Evolutionary conservation across 2,797 vertebrate species (phyloP).

Genomic region (Chrysocyon brachyurus): DNA sequence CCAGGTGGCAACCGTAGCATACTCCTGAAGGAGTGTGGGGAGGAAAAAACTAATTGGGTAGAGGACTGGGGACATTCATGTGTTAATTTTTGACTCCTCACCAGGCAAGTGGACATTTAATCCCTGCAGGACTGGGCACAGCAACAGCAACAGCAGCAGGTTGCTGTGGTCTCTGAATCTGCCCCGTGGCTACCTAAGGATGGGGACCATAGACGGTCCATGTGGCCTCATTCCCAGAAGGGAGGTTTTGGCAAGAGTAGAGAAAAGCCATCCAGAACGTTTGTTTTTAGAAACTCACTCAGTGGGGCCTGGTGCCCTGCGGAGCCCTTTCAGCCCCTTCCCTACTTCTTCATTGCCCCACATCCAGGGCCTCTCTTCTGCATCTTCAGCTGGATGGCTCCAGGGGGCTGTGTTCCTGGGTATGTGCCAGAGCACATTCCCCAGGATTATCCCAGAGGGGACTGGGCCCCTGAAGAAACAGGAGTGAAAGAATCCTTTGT

Average conservation of each 20-base stretch:
- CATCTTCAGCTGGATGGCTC: background rate
- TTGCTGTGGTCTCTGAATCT: slow-evolving; percentile 12
- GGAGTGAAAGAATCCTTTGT: background rate
- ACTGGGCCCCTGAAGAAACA: background rate
- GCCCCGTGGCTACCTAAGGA: background rate
- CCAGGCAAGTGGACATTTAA: background rate
- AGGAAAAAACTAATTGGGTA: background rate
- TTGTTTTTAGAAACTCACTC: slow-evolving; percentile 44
- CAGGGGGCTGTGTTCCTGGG: background rate
- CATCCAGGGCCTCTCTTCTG: background rate
- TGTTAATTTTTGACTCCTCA: background rate
- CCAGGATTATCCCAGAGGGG: background rate
- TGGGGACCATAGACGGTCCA: background rate
- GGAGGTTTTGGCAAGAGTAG: slow-evolving; percentile 39
- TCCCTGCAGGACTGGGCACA: background rate
- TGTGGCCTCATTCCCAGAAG: slow-evolving; percentile 36
- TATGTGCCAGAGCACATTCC: background rate
- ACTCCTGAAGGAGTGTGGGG: background rate
- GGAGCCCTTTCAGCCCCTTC: background rate
- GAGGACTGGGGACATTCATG: background rate
- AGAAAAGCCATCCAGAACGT: background rate
- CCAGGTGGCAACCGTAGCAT: background rate
- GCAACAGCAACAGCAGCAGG: background rate
- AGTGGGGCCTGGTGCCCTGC: background rate
- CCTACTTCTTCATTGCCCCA: background rate